These are phyloP conservation scores for Orthosia gracilis DNA, from an alignment of 2,888 invertebrate species.

Conservation along the genomic window DNA sequence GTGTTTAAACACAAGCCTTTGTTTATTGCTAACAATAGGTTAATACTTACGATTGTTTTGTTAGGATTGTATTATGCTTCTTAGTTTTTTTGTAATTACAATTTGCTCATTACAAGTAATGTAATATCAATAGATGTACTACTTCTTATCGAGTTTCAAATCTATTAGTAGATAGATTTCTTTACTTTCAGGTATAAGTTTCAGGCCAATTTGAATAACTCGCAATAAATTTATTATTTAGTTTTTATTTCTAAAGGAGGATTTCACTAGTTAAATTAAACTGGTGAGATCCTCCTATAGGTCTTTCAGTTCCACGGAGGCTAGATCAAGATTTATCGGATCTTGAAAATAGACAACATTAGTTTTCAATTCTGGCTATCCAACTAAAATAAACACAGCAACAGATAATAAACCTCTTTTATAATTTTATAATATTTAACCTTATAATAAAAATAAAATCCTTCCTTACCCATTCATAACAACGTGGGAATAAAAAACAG, in stretches of 20 bases:
- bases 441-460: neutral
- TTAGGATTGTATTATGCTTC: neutral
- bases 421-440: no score
- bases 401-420: neutral
- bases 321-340: neutral
- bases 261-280: no score
- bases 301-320: neutral
- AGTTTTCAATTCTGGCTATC: neutral
- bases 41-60: slow-evolving; percentile 11
- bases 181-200: no score
- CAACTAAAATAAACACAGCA: neutral
- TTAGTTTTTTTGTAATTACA: no score
- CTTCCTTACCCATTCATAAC: neutral
- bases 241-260: no score
- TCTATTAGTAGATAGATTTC: no score
- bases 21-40: slow-evolving; percentile 15
- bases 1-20: no score
- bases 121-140: no score
- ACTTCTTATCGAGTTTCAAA: no score
- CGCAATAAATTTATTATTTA: no score
- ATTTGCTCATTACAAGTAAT: no score
- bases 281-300: neutral
- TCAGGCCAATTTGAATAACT: no score
- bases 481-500: slow-evolving; percentile 43
- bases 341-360: neutral